A percentile compares a stretch with the other conserved stretches of the same genome.
Evolutionary conservation across 2,888 invertebrate species (phyloP).

Genomic region (Nemurella pictetii): DNA sequence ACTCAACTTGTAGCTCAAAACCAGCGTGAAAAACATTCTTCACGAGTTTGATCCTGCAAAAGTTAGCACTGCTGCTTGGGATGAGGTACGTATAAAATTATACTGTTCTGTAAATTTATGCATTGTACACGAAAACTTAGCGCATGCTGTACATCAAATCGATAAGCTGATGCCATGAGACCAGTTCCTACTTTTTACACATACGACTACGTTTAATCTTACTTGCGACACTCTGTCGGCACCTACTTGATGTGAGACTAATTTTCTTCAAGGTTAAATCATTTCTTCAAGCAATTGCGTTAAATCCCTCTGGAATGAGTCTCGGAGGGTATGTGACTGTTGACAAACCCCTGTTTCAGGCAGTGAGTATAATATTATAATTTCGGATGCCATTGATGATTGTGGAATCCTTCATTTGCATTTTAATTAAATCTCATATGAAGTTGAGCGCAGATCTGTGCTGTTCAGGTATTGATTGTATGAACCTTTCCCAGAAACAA

Average conservation of each 20-base stretch:
- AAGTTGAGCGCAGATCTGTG: not conserved
- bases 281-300: conserved; percentile 2
- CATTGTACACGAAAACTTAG: too few species aligned
- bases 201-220: too few species aligned
- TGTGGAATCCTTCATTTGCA: not conserved
- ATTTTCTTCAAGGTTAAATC: not conserved
- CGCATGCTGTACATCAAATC: too few species aligned
- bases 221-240: too few species aligned
- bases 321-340: not conserved
- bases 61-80: not conserved
- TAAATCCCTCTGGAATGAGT: not conserved
- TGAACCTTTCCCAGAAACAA: not conserved
- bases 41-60: not conserved
- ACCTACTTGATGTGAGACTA: too few species aligned
- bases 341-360: conserved; percentile 1
- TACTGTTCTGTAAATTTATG: too few species aligned
- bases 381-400: not conserved
- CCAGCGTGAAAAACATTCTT: not conserved
- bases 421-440: conserved; percentile 3
- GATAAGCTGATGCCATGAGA: too few species aligned
- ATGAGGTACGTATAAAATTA: not conserved
- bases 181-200: too few species aligned
- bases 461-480: not conserved
- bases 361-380: not conserved
- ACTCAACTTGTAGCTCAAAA: not conserved